Conservation (phyloP, 2,888 invertebrate species). For the Corbicula japonica region DNA sequence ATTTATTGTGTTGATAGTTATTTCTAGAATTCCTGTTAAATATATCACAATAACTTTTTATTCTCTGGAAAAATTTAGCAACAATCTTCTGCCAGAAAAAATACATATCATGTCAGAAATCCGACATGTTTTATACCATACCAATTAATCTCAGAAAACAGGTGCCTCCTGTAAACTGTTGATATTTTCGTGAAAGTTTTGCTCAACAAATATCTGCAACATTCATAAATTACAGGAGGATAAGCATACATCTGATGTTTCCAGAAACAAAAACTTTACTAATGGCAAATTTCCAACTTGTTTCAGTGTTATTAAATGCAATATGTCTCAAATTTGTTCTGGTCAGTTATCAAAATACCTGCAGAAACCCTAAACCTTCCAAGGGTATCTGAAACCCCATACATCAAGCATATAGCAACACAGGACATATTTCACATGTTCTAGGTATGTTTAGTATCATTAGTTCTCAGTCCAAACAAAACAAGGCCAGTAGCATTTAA, state of each 20-base stretch:
- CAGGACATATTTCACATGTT: constrained; percentile 16
- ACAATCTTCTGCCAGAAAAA: constrained; percentile 17
- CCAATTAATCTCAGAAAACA: constrained; percentile 12
- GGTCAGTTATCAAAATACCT: neutral
- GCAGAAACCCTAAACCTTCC: neutral
- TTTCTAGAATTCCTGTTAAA: no score
- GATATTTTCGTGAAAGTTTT: no score
- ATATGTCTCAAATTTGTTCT: no score
- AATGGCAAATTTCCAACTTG: no score
- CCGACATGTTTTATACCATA: constrained; percentile 20
- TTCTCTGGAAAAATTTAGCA: no score
- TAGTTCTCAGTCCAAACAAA: constrained; percentile 15
- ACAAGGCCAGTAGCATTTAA: constrained; percentile 16
- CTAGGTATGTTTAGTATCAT: constrained; percentile 4
- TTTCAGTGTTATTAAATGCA: no score
- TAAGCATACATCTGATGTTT: no score
- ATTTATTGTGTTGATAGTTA: no score
- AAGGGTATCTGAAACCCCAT: constrained; percentile 8
- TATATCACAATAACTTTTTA: no score
- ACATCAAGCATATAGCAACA: constrained; percentile 10
- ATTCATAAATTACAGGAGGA: no score
- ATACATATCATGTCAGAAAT: constrained; percentile 12
- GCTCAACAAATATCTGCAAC: no score
- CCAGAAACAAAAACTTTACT: no score
- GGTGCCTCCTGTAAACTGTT: constrained; percentile 21